Conservation (phyloP, 2,113 vertebrate species). For the Phyllostomus hastatus region DNA sequence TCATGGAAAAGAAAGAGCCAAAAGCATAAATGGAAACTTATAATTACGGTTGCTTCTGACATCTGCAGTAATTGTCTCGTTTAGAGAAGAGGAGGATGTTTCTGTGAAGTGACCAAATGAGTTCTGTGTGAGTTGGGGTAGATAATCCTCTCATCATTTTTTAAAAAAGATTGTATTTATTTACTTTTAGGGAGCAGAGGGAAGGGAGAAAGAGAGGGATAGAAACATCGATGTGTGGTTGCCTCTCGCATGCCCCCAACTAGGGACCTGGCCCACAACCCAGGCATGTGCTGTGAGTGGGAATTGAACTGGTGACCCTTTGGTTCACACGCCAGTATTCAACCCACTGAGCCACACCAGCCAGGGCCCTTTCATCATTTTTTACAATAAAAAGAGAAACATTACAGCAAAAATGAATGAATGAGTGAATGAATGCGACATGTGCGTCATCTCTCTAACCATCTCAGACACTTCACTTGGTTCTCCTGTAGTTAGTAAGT, state of each 20-base stretch:
- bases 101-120: background rate
- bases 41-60: background rate
- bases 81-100: background rate
- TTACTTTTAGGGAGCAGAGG: too few species aligned
- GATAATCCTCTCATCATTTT: background rate
- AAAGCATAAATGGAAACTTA: background rate
- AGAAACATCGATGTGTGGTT: too few species aligned
- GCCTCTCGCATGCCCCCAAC: too few species aligned
- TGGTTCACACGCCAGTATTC: too few species aligned
- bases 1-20: background rate
- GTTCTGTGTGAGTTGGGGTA: background rate
- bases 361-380: background rate
- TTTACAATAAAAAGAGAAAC: conserved; percentile 1
- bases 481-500: background rate
- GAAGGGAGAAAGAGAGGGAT: too few species aligned
- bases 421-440: too few species aligned
- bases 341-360: too few species aligned
- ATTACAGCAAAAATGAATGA: background rate
- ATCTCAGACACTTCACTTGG: background rate
- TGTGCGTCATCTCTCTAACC: background rate
- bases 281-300: too few species aligned
- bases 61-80: background rate
- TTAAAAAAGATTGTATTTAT: too few species aligned
- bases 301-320: too few species aligned
- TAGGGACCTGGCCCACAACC: too few species aligned